Evolutionary conservation across 2,888 invertebrate species (phyloP), one percentile per base, ranked within the genome.

Genomic region (Allophyes oxyacanthae): DNA sequence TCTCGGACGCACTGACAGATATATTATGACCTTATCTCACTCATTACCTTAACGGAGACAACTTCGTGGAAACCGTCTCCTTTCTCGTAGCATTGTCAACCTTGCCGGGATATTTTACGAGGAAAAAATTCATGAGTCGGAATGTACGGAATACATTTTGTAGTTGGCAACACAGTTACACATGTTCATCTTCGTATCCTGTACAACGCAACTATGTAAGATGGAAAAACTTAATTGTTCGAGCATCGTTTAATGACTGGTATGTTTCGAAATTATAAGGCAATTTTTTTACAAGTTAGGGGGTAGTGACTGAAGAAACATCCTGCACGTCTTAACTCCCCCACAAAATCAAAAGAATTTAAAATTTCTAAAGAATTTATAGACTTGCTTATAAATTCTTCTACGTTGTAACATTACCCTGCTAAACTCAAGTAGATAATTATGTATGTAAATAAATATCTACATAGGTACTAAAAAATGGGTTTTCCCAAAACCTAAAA

Each of bases 41-140:
- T 78, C 78, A 77, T 81, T 84, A 78, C 83, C 78, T 73, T 77
- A 78, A 76, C 69, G 78, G 77, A 78, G 73, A 62, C 57, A 64
- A 66, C 71, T 83, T 84, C 83, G 74, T 56, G 74, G 83, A 83
- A 84, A 64, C 72, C 74, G 58, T 76, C 77, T 76, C 81, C 82
- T 82, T 83, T 81, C 84, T 81, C 78, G 82, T 81, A 78, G 75
- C 83, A 79, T 81, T 83, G 82, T 83, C 81, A 84, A 83, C 83
- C 82, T 83, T 79, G 82, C 74, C 68, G 75, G 76, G 82, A 75
- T 78, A 78, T 77, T 81, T 81, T 82, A 83, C 84, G 75, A 72
- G 75, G 81, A 83, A 83, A 81, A 81, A 81, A 83, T 81, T 83
- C 83, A 83, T 79, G 84, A 84, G 83, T 72, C 67, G 75, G 77